phyloP scores from a whole-genome alignment of 1,140 invertebrate genomes.

The Oppia nitens region DNA sequence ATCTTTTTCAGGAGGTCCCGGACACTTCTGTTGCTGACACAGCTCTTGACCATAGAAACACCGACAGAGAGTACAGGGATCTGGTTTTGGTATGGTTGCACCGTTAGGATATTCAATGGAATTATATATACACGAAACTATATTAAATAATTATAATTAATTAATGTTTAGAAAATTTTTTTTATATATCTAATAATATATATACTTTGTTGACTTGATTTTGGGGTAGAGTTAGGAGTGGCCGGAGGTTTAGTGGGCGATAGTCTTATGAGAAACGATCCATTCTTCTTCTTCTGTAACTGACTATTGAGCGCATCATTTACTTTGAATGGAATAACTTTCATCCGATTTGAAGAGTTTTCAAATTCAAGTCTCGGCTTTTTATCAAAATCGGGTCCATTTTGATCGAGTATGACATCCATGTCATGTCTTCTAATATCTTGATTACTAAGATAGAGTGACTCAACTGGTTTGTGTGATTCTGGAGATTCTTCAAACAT shows the following conservation, averaged over 20 bases:
- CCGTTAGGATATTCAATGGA: constrained; percentile 32
- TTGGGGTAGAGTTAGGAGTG: background rate
- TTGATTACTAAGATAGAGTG: background rate
- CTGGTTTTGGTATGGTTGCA: constrained; percentile 30
- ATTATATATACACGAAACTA: constrained; percentile 31
- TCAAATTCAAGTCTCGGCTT: background rate
- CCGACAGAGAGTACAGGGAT: constrained; percentile 35
- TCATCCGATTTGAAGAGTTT: background rate
- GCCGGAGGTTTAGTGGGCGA: constrained; percentile 18
- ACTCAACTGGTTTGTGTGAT: background rate
- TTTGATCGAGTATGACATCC: background rate
- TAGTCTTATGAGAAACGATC: constrained; percentile 26
- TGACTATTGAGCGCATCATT: constrained; percentile 22
- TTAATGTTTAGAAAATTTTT: no score
- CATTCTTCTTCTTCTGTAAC: constrained; percentile 24
- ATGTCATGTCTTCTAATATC: background rate
- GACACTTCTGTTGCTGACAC: constrained; percentile 36
- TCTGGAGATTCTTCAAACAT: background rate
- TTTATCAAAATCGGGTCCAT: background rate
- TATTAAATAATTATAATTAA: constrained; percentile 23
- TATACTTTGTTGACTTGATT: background rate
- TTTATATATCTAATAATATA: background rate
- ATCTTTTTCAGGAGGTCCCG: constrained; percentile 29
- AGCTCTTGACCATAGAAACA: constrained; percentile 37
- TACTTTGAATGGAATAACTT: background rate